Evolutionary conservation across 2,888 invertebrate species (phyloP).

Genomic region (Cerceris rybyensis): DNA sequence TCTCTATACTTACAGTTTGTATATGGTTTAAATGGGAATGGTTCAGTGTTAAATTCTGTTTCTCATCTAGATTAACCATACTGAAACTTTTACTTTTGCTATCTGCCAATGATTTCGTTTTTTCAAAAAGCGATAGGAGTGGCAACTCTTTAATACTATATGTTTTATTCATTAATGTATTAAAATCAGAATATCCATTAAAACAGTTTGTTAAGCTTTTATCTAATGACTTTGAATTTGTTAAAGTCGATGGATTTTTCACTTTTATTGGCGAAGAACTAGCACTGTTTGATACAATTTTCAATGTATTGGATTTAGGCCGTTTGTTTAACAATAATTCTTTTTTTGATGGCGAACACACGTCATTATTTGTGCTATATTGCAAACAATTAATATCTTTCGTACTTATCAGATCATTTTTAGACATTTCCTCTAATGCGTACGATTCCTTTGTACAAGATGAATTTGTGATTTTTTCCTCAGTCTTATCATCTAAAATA

Average conservation of each 20-base stretch:
- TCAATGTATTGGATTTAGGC: slow-evolving; percentile 33
- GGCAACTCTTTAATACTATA: slow-evolving; percentile 75
- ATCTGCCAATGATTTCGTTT: slow-evolving; percentile 48
- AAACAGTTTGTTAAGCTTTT: slow-evolving; percentile 7
- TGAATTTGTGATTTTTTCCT: slow-evolving; percentile 32
- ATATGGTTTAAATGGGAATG: slow-evolving; percentile 69
- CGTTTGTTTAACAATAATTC: not conserved
- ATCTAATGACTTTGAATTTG: slow-evolving; percentile 18
- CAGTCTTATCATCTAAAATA: slow-evolving; percentile 53
- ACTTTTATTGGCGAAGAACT: slow-evolving; percentile 42
- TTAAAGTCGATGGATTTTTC: slow-evolving; percentile 15
- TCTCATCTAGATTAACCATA: slow-evolving; percentile 75
- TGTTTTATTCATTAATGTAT: slow-evolving; percentile 48
- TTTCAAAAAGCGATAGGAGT: slow-evolving; percentile 73
- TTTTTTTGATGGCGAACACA: not conserved
- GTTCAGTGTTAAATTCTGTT: slow-evolving; percentile 69
- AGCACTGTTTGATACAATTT: slow-evolving; percentile 39
- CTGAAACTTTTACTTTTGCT: slow-evolving; percentile 75
- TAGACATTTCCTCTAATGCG: slow-evolving; percentile 18
- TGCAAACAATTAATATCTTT: slow-evolving; percentile 11
- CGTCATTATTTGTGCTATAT: slow-evolving; percentile 5
- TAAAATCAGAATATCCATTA: slow-evolving; percentile 3
- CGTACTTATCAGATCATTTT: slow-evolving; percentile 18
- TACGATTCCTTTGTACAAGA: slow-evolving; percentile 2
- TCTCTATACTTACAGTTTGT: slow-evolving; percentile 73